Percentiles rank a stretch among this genome's conserved stretches.
These are phyloP conservation scores for Synanceia verrucosa DNA, from an alignment of 2,797 vertebrate species.

Conservation along the genomic window DNA sequence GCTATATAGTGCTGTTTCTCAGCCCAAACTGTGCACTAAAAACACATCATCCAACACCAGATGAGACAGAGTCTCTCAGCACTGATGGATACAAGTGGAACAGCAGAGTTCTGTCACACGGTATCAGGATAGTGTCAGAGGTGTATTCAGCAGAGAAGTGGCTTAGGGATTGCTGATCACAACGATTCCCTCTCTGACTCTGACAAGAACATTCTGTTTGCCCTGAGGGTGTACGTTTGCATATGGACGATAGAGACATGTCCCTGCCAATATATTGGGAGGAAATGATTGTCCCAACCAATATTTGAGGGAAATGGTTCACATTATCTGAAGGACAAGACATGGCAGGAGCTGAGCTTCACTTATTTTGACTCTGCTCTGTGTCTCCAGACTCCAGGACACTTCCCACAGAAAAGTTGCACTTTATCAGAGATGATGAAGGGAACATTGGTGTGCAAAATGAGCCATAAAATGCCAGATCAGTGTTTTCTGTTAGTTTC, in stretches of 20 bases:
- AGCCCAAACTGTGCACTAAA: background rate
- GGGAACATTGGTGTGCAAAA: too few species aligned
- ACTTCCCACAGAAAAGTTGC: too few species aligned
- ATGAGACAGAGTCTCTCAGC: background rate
- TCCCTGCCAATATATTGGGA: background rate
- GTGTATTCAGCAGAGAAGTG: constrained; percentile 6
- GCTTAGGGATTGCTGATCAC: background rate
- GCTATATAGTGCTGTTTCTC: background rate
- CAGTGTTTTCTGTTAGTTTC: too few species aligned
- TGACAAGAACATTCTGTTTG: background rate
- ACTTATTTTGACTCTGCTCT: too few species aligned
- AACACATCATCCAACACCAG: background rate
- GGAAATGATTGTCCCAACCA: background rate
- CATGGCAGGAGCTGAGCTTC: background rate
- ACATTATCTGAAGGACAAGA: background rate
- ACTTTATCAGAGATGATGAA: too few species aligned
- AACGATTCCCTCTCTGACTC: background rate
- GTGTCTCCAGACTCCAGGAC: too few species aligned
- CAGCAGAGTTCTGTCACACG: background rate
- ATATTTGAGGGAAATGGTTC: background rate
- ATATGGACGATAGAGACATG: background rate
- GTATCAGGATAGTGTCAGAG: background rate
- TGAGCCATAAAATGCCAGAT: too few species aligned
- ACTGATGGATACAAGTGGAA: background rate
- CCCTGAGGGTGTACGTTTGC: background rate